These are phyloP conservation scores for Spisula subtruncata DNA, from an alignment of 2,888 invertebrate genomes.

Conservation along the genomic window DNA sequence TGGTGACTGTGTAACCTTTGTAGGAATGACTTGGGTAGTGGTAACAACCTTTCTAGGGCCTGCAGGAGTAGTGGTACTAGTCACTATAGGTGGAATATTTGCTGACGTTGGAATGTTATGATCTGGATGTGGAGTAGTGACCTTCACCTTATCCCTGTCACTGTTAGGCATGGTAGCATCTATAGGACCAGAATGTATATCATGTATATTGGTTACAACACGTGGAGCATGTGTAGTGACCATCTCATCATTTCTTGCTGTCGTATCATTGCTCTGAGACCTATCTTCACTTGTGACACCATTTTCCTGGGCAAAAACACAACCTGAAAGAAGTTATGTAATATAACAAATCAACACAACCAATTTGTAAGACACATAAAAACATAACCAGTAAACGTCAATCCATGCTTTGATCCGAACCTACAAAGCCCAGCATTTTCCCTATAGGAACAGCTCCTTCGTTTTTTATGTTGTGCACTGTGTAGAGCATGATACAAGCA, in stretches of 20 bases:
- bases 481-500: no score
- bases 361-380: no score
- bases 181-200: neutral
- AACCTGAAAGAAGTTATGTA: neutral
- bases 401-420: no score
- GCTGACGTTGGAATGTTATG: neutral
- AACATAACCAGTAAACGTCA: no score
- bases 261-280: neutral
- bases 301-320: neutral
- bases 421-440: no score
- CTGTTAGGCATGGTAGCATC: neutral
- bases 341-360: neutral
- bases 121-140: neutral
- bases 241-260: neutral
- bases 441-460: no score
- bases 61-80: neutral
- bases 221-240: neutral
- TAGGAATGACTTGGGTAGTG: neutral
- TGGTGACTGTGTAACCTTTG: neutral
- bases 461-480: no score
- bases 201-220: neutral
- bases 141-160: neutral
- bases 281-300: neutral
- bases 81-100: neutral
- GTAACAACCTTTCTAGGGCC: neutral